Evolutionary conservation across 30 jellyfish, hydroid and myxozoan genomes (phyloP).

Genomic region (Phacellophora camtschatica): DNA sequence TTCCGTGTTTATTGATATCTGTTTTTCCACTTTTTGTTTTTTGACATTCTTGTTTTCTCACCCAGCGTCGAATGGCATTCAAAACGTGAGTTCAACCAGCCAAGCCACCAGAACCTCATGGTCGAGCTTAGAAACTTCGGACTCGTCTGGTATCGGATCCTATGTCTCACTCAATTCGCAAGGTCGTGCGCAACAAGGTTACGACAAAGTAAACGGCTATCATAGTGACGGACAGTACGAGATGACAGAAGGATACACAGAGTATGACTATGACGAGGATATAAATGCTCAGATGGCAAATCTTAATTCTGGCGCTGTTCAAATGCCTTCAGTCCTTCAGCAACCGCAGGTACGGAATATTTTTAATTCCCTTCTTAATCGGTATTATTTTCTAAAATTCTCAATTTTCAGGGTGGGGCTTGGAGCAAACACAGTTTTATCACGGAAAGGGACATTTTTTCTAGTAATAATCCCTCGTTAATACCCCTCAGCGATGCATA

Average conservation of each 20-base stretch:
- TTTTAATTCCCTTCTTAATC: too few relatives aligned
- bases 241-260: slow-evolving; percentile 60
- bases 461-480: too few relatives aligned
- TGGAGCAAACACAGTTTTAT: too few relatives aligned
- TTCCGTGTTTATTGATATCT: too few relatives aligned
- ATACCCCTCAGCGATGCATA: too few relatives aligned
- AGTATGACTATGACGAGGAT: slow-evolving; percentile 52
- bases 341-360: slow-evolving; percentile 3
- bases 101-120: slow-evolving; percentile 85
- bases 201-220: slow-evolving; percentile 48
- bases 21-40: too few relatives aligned
- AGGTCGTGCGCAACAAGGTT: slow-evolving; percentile 53
- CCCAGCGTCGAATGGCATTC: slow-evolving; percentile 36
- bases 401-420: too few relatives aligned
- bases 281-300: slow-evolving; percentile 48
- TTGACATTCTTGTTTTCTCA: too few relatives aligned
- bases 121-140: slow-evolving; percentile 96
- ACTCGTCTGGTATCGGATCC: slow-evolving; percentile 98
- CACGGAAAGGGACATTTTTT: too few relatives aligned
- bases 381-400: too few relatives aligned
- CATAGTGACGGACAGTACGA: slow-evolving; percentile 76
- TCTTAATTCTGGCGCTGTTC: slow-evolving; percentile 29
- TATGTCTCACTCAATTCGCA: slow-evolving; percentile 85
- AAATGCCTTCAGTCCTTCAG: slow-evolving; percentile 20
- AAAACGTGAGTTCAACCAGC: not conserved